A percentile compares a stretch with the other conserved stretches of the same genome.
Conservation (phyloP, 2,797 vertebrate species). For the Manis crassicaudata region DNA sequence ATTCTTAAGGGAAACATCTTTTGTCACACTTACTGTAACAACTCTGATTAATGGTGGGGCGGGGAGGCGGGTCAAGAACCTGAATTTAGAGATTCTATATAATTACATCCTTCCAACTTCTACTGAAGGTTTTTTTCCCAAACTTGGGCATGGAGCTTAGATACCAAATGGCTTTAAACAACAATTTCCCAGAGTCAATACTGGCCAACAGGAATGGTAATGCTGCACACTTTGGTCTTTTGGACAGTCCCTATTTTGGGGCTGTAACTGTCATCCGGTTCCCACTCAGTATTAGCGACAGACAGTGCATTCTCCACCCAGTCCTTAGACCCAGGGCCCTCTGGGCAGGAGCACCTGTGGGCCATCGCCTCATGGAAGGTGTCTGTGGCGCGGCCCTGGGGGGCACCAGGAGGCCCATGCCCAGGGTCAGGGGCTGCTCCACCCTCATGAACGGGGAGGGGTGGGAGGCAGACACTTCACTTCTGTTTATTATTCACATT, state of each 20-base stretch:
- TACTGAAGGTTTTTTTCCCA: slow-evolving; percentile 5
- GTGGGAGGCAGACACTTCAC: background rate
- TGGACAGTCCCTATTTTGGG: background rate
- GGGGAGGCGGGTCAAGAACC: background rate
- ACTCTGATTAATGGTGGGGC: too few relatives aligned
- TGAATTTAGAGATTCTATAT: slow-evolving; percentile 5
- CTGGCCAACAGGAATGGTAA: background rate
- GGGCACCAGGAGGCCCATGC: slow-evolving; percentile 80
- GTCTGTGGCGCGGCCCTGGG: slow-evolving; percentile 51
- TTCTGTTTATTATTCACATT: background rate
- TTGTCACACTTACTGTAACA: background rate
- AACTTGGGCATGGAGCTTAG: background rate
- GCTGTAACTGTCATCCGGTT: background rate
- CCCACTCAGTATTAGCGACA: too few relatives aligned
- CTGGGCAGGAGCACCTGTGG: background rate
- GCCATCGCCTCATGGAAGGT: accelerated
- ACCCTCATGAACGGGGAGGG: background rate
- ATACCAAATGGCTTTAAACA: slow-evolving; percentile 11
- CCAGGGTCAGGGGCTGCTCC: background rate
- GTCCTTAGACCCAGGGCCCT: background rate
- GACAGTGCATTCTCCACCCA: background rate
- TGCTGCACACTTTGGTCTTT: background rate
- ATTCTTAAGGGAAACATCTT: background rate
- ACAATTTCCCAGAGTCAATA: background rate
- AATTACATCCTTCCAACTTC: background rate